Base-by-base conservation (phyloP, 2,888 invertebrate species). In the Pemphredon lugubris region DNA sequence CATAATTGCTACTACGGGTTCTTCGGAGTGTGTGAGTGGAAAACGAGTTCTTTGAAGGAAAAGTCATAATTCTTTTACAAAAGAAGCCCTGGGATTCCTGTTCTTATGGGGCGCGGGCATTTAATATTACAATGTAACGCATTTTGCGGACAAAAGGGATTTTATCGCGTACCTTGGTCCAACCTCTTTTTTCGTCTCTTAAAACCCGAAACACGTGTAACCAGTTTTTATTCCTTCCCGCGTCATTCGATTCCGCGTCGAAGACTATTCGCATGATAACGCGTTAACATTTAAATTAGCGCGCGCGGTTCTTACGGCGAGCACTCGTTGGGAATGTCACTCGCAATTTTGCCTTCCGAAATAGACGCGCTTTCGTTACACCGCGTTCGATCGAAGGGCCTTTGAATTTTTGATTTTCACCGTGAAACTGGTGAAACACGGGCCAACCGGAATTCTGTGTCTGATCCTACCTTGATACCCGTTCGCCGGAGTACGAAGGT, bases 111-210 rank as follows among this genome's bases (percentile, higher is more conserved):
- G 34, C 14, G 23, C 47, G 9, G 11, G 51, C 40, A 37, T 70
- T 71, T 64, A 63, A 71, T 71, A 53, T 71, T 63, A 58, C 53
- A 63, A 44, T 57, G 57, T 58, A 58, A 63, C 32, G 53, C 37
- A 61, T 40, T 57, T 32, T 37, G 30, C 14, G 21, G 47, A 16
- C 9, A 34, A 18, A 47, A 57, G 37, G 59, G 37, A 54, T 53
- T 67, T 63, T 37, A 53, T 70, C 70, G 47, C 7, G 9, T 2
- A 30, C 30, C 44, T 65, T 65, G 59, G 59, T 65, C 39, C 23
- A 2, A 5, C 23, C 39, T 6, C 13, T 13, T 13, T 13, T 37
- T 40, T 57, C 14, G 32, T 39, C 18, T 51, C 18, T 42, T 57
- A 45, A 70, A 45, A 45, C 40, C 0, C 4, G 2, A 23, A 30